Percentiles rank a stretch among this genome's conserved stretches.
Conservation (phyloP, 37 sponge, comb jelly and placozoan genomes). For the Cliona cf. orientalis region DNA sequence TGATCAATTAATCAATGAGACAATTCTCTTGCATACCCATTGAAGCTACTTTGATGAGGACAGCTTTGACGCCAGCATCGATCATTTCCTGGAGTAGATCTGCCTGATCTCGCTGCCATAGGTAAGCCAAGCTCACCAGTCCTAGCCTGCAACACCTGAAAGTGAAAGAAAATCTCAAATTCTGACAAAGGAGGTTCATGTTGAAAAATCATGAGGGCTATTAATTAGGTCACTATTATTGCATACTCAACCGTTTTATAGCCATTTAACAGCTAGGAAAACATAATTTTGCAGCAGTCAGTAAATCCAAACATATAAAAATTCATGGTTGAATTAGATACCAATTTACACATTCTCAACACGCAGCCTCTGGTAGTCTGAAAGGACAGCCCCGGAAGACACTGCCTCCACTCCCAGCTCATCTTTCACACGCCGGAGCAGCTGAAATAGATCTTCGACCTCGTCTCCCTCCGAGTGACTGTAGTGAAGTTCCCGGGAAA, state of each 20-base stretch:
- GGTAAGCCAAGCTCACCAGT: slow-evolving; percentile 84
- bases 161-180: background rate
- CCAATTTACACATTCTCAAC: slow-evolving; percentile 94
- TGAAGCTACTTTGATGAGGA: slow-evolving; percentile 91
- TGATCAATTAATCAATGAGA: background rate
- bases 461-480: slow-evolving; percentile 72
- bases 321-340: too few species aligned
- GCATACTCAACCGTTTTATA: background rate
- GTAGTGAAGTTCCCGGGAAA: slow-evolving; percentile 63
- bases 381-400: slow-evolving; percentile 92
- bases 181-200: background rate
- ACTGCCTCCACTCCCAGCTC: slow-evolving; percentile 81
- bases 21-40: slow-evolving; percentile 78
- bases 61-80: slow-evolving; percentile 65
- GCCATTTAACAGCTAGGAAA: background rate
- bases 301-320: background rate
- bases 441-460: slow-evolving; percentile 91
- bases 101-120: slow-evolving; percentile 92
- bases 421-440: slow-evolving; percentile 68
- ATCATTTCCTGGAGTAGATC: slow-evolving; percentile 92
- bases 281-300: background rate
- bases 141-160: slow-evolving; percentile 89
- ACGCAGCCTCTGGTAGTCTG: slow-evolving; percentile 94
- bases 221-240: background rate
- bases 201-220: too few species aligned